phyloP scores from a whole-genome alignment of 2,888 invertebrate genomes.

The Homarus gammarus region DNA sequence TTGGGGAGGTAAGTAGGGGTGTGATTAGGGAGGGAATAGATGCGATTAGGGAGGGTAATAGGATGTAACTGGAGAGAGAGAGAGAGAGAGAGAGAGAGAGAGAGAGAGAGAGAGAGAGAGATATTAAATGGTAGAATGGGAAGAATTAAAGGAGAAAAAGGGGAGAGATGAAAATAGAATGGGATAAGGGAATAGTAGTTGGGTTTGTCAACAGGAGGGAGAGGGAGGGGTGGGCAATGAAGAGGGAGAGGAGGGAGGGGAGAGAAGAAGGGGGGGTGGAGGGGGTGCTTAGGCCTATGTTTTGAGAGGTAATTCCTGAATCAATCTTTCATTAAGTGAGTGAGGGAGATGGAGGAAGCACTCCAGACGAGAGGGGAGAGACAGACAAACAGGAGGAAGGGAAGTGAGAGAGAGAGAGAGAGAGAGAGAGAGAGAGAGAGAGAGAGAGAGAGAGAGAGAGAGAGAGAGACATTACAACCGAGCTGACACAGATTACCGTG shows the following conservation, averaged over 20 bases:
- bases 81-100: too few species aligned
- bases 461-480: not conserved
- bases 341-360: not conserved
- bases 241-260: not conserved
- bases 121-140: not conserved
- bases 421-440: not conserved
- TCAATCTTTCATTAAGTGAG: constrained; percentile 1
- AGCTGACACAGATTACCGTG: too few species aligned
- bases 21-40: too few species aligned
- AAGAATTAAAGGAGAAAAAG: not conserved
- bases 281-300: not conserved
- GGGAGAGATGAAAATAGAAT: not conserved
- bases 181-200: not conserved
- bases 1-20: too few species aligned
- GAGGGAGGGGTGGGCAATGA: not conserved
- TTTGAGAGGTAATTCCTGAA: not conserved
- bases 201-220: too few species aligned
- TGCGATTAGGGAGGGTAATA: too few species aligned
- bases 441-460: constrained; percentile 4
- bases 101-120: too few species aligned
- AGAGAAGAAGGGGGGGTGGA: not conserved
- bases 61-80: too few species aligned
- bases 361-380: not conserved
- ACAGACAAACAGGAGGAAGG: not conserved
- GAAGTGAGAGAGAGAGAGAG: not conserved